Evolutionary conservation across 2,888 invertebrate genomes (phyloP).

Genomic region (Macrosiphum euphorbiae): DNA sequence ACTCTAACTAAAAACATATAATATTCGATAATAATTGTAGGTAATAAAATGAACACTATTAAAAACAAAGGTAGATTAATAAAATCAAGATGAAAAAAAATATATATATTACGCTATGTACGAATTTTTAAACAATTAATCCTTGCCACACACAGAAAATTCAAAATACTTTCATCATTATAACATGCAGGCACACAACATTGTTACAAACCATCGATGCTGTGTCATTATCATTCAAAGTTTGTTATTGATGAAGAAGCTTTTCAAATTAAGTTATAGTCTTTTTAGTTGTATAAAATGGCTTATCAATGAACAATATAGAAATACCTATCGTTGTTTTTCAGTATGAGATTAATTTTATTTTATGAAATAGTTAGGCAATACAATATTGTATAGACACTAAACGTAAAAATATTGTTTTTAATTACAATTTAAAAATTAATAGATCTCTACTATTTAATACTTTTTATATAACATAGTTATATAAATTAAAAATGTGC

Average conservation of each 20-base stretch:
- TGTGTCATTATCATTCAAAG: background rate
- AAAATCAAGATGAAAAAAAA: background rate
- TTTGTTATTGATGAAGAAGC: slow-evolving; percentile 42
- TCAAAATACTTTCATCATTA: background rate
- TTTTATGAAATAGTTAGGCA: background rate
- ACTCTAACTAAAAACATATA: background rate
- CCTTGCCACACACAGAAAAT: slow-evolving; percentile 10
- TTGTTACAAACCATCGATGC: background rate
- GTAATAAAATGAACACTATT: background rate
- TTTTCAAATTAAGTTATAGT: background rate
- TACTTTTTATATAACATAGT: background rate
- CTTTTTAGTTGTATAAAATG: background rate
- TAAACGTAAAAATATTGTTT: background rate
- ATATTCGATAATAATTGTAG: background rate
- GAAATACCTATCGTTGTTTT: background rate
- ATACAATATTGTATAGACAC: background rate
- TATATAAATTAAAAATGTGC: background rate
- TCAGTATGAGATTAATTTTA: background rate
- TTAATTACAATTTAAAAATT: background rate
- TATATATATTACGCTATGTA: background rate
- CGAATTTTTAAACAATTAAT: slow-evolving; percentile 7
- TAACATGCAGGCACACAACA: background rate
- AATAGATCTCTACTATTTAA: background rate
- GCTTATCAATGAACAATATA: background rate
- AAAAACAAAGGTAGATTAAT: background rate